phyloP scores from a whole-genome alignment of 2,797 vertebrate genomes.

The Euphonia xanthogaster region DNA sequence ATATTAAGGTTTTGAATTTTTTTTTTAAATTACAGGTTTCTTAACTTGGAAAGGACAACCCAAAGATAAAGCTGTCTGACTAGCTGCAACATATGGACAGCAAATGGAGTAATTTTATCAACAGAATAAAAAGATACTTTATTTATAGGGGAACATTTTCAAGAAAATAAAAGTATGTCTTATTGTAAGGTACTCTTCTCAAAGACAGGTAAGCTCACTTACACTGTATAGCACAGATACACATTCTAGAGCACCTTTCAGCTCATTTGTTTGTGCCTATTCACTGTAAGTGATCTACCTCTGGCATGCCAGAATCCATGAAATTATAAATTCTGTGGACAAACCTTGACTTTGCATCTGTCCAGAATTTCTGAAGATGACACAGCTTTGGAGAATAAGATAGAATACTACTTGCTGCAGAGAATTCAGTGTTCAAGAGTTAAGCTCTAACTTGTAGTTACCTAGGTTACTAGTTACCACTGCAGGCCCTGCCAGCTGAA shows the following conservation, averaged over 20 bases:
- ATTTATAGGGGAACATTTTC: background rate
- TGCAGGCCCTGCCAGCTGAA: background rate
- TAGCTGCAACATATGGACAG: background rate
- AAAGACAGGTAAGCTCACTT: background rate
- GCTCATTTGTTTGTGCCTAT: background rate
- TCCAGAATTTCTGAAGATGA: background rate
- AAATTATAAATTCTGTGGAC: background rate
- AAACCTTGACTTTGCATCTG: background rate
- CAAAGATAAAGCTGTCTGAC: background rate
- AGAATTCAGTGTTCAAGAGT: background rate
- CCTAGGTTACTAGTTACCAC: background rate
- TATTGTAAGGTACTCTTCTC: background rate
- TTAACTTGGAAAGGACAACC: background rate
- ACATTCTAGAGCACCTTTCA: background rate
- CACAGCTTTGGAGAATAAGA: background rate
- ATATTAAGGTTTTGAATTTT: background rate
- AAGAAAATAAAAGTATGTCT: background rate
- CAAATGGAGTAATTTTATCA: background rate
- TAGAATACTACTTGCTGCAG: background rate
- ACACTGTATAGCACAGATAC: background rate
- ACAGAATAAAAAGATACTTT: background rate
- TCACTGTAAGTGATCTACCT: background rate
- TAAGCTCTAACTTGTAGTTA: background rate
- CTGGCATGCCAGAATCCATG: background rate
- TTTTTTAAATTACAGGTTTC: background rate